Base-by-base conservation (phyloP, 53 echinoderm and acorn worm species). In the Henricia sp. region DNA sequence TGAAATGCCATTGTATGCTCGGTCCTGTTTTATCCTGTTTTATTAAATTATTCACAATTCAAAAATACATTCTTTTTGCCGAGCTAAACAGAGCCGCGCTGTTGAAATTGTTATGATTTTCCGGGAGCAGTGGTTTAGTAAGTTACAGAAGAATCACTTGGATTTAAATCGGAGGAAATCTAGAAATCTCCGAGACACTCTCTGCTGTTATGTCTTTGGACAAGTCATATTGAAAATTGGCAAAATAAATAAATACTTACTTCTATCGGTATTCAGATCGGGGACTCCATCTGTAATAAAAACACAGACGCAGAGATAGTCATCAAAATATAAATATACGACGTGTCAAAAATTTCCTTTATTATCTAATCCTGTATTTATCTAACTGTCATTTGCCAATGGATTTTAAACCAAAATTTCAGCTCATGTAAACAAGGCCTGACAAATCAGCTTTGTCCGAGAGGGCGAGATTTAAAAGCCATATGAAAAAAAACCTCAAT, bases 281-380 rank as follows among this genome's bases (percentile, higher is more conserved):
- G 71, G 71, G 19, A 71, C 50, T 71, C 71, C 71, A 71, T 71
- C 71, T 71, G 51, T 30, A 14, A 71, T n/a, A 16, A 12, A 71
- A 68, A 38, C 14, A 71, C 1, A 35, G 4, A 29, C 32, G 37
- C 30, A 30, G 17, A 65, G 11, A 19, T 9, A 27, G 1, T 64
- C 6, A 33, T 1, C 30, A 34, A 30, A 16, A 16, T 14, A 16
- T 17, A 28, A 28, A 63, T 26, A 59, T 59, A n/a, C n/a, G n/a
- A n/a, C n/a, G n/a, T n/a, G n/a, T n/a, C n/a, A n/a, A n/a, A n/a
- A n/a, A n/a, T n/a, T n/a, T n/a, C n/a, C n/a, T n/a, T n/a, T n/a
- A n/a, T n/a, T n/a, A n/a, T n/a, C n/a, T 59, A 4, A 59, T 59
- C 2, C 27, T 25, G 0, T 4, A 59, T 1, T 6, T 6, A 12